phyloP scores from a whole-genome alignment of 2,797 vertebrate genomes.

The Gastrophryne carolinensis region DNA sequence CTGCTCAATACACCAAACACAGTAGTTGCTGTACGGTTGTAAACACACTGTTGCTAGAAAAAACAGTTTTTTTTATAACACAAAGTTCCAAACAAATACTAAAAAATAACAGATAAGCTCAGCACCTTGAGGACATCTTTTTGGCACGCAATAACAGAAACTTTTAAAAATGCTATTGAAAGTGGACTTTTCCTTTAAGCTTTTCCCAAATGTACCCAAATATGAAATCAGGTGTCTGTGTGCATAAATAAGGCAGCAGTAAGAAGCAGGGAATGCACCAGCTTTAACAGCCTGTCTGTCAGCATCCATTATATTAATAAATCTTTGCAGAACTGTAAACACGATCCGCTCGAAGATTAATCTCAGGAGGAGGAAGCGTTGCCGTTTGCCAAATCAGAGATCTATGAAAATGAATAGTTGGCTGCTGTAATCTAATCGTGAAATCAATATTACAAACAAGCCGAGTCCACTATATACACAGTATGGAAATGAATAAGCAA shows the following conservation, averaged over 20 bases:
- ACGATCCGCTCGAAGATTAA: neutral
- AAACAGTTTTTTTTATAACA: too few relatives aligned
- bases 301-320: slow-evolving; percentile 4
- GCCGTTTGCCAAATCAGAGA: slow-evolving; percentile 1
- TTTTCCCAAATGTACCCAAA: too few relatives aligned
- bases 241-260: neutral
- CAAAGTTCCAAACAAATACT: too few relatives aligned
- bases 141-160: too few relatives aligned
- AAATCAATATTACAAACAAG: slow-evolving; percentile 28
- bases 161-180: too few relatives aligned
- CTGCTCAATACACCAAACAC: too few relatives aligned
- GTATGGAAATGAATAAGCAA: neutral
- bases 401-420: slow-evolving; percentile 10
- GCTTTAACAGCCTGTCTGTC: neutral
- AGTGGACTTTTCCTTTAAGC: too few relatives aligned
- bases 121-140: too few relatives aligned
- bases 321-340: slow-evolving; percentile 13
- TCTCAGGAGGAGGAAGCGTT: neutral
- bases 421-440: slow-evolving; percentile 17
- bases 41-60: too few relatives aligned
- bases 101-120: too few relatives aligned
- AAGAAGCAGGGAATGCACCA: neutral
- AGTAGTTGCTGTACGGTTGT: too few relatives aligned
- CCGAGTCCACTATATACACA: neutral
- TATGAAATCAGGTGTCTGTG: neutral